Base-by-base conservation (phyloP, 2,113 vertebrate species). In the Gymnobelideus leadbeateri region DNA sequence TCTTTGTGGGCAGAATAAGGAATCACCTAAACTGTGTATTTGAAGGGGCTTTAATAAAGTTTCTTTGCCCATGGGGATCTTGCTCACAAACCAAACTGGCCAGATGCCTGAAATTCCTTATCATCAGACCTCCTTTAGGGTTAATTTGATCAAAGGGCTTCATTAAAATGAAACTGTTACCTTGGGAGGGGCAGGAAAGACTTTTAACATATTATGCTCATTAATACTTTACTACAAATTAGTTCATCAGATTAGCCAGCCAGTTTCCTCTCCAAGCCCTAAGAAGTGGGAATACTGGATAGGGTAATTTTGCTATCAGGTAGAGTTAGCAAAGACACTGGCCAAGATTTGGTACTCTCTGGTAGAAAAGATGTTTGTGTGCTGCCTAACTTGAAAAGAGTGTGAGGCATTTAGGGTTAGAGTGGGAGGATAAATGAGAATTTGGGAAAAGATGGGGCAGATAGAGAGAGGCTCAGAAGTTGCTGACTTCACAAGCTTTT, bases 221-320 rank as follows among this genome's bases (percentile, higher is more conserved):
- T 90, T 89, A 92, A 5, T 51, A 57, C 92, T 43, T 52, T 77
- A 93, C 53, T n/a, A 93, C 93, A 52, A 92, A 95, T 92, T 91
- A 47, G 91, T 95, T 96, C 52, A 94, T 91, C 93, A 55, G 77
- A 3, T 89, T 96, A 90, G 43, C 47, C 51, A 91, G 25, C 84
- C 52, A 68, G 3, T 91, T 52, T 90, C 43, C 94, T 93, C 53
- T 24, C 24, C 51, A 91, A 50, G 51, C 19, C 6, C n/a, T 16
- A 43, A 84, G 68, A 84, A 84, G n/a, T 43, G 2, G 68, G 37
- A 43, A 43, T 84, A 43, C 5, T 84, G 37, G n/a, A 84, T 43
- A 84, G 68, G n/a, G n/a, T 68, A 68, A 68, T 68, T 68, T 68
- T 14, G 57, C 31, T 68, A 37, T 37, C 57, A 68, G 55, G 25